Base-by-base conservation (phyloP, 2,113 vertebrate genomes). In the Baryphthengus martii region DNA sequence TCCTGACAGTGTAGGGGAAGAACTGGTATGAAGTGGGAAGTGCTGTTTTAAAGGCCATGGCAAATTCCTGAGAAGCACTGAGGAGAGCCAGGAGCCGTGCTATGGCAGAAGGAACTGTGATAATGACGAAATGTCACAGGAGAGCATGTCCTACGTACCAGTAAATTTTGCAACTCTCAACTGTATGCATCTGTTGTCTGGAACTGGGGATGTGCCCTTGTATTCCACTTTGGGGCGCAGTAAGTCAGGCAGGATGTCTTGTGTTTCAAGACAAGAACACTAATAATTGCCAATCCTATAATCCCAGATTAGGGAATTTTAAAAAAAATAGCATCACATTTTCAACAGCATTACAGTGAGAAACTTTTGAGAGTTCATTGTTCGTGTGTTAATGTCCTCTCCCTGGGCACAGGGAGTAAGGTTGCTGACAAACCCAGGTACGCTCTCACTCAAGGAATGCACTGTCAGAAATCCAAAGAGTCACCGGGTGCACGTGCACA, bases 401-500 rank as follows among this genome's bases (percentile, higher is more conserved):
- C 31, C 44, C n/a, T 67, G 23, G 63, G 39, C 80, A 39, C 44
- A 66, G 31, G 67, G 42, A 37, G 10, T 44, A 29, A 87, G 31
- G 40, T 42, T 89, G 74, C 80, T 71, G 71, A 82, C 45, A 71
- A 88, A 59, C 52, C 37, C 13, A 2, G 3, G 11, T 29, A 11
- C 61, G 5, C 39, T 87, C 35, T 82, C 35, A n/a, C 31, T 73
- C 20, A n/a, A 63, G 56, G 50, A 37, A 39, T 52, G 40, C n/a
- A 12, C 19, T 77, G 35, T 76, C 26, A 85, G 29, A 82, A 53
- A 75, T 65, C 19, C 68, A 6, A 39, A 49, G 59, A 79, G 47
- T 80, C 66, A n/a, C 50, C 87, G 91, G 66, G 40, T 87, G 67
- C 31, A 8, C 87, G 88, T 93, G 95, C 97, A 95, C 95, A 95